Conservation (phyloP, 2,113 vertebrate genomes). For the Donacobius atricapilla region DNA sequence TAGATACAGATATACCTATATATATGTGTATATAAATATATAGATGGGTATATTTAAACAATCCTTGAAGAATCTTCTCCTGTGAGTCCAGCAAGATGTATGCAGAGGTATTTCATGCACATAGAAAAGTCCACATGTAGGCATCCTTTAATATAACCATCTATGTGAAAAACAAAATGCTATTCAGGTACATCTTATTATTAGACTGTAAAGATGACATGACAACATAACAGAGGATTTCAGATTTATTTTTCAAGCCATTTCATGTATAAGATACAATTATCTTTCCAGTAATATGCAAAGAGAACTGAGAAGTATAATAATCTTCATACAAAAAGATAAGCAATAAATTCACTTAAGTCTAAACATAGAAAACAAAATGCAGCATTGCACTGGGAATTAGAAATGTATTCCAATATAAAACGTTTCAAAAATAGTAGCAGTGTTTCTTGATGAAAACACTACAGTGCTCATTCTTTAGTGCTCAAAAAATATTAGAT, state of each 20-base stretch:
- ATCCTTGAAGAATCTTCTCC: not conserved
- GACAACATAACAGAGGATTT: not conserved
- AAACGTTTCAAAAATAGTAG: not conserved
- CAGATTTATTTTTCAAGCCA: constrained; percentile 47
- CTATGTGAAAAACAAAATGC: not conserved
- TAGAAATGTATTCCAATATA: not conserved
- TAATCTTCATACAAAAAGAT: constrained; percentile 23
- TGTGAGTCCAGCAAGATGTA: not conserved
- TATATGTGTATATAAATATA: not conserved
- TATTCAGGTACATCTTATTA: not conserved
- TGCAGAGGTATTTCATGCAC: not conserved
- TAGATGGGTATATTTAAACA: not conserved
- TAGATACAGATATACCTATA: not conserved
- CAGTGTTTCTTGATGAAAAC: not conserved
- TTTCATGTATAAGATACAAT: not conserved
- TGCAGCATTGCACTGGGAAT: constrained; percentile 19
- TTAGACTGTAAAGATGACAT: not conserved
- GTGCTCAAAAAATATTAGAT: not conserved
- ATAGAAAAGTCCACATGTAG: not conserved
- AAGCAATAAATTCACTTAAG: not conserved
- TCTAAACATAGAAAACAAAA: not conserved
- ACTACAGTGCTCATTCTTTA: not conserved
- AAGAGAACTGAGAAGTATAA: not conserved
- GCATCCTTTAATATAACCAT: not conserved
- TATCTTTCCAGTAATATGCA: not conserved